phyloP scores from a whole-genome alignment of 2,113 vertebrate genomes.

The Coturnix japonica region DNA sequence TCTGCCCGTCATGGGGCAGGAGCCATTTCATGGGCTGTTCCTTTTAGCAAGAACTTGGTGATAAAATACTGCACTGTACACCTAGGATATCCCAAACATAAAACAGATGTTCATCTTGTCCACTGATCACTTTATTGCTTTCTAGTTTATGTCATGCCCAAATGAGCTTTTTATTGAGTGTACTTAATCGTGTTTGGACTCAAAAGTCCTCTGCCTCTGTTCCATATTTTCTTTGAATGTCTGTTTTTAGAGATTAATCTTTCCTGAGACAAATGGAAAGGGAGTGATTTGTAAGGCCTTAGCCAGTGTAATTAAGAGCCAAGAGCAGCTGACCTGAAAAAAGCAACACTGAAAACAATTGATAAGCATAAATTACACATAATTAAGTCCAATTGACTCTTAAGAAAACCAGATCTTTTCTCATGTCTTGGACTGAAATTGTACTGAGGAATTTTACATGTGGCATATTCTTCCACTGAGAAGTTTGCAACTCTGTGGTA shows the following conservation, averaged over 20 bases:
- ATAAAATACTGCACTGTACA: not conserved
- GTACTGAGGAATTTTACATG: not conserved
- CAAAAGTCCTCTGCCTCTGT: not conserved
- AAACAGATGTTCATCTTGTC: constrained; percentile 11
- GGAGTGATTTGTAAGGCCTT: constrained; percentile 29
- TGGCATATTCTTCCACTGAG: not conserved
- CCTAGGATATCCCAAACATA: constrained; percentile 10
- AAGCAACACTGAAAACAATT: not conserved
- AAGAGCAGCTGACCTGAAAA: not conserved
- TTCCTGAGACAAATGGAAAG: not conserved
- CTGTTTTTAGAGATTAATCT: constrained; percentile 30
- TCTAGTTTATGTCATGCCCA: constrained; percentile 35
- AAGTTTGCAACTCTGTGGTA: not conserved
- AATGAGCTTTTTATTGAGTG: constrained; percentile 39
- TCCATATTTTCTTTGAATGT: constrained; percentile 1
- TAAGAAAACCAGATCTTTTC: not conserved
- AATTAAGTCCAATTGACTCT: not conserved
- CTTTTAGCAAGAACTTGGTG: not conserved
- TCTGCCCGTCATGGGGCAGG: not conserved
- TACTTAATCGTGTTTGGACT: not conserved
- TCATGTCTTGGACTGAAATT: not conserved
- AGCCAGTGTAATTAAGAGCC: constrained; percentile 9
- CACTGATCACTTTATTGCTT: constrained; percentile 6
- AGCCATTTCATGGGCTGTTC: not conserved
- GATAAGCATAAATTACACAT: not conserved